Evolutionary conservation across 2,113 vertebrate species (phyloP), one percentile per base, ranked within the genome.

Genomic region (Mormyrus iriodes): DNA sequence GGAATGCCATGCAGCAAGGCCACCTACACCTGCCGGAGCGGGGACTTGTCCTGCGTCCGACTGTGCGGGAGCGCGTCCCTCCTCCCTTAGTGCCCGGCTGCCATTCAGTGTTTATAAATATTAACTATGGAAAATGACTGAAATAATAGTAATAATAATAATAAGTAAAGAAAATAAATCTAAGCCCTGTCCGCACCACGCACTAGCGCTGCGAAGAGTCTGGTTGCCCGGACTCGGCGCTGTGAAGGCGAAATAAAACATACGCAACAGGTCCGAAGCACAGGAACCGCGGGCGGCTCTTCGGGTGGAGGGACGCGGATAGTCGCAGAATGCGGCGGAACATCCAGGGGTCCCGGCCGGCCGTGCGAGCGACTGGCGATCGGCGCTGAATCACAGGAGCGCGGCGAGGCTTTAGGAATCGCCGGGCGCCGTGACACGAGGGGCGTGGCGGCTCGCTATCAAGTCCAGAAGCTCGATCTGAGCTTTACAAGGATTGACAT

Each of bases 231-330:
- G 39, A 85, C 24, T 42, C 39, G 52, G 39, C 88, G 49, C 44
- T 4, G 15, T 53, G 79, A 89, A 88, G 49, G 90, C 27, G 90
- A 90, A 95, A 94, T 93, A 94, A 91, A 91, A 95, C 94, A 94
- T 96, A 94, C 95, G 95, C 95, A 94, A 95, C 95, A 96, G 92
- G 93, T 94, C 87, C 39, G 87, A 39, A 3, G 82, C 19, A 21
- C 65, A 86, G 12, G 35, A 69, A 82, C 4, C 8, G 24, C 35
- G 44, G 39, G 21, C 17, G 42, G 76, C 42, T 82, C 3, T 44
- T 2, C 0, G 76, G 15, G 15, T 4, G 61, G 27, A 69, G 27
- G n/a, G 61, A 42, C 6, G 31, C 35, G 44, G 79, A 83, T 13
- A n/a, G 82, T 10, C 39, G 42, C 39, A 5, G 82, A 24, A 84